Base-by-base conservation (phyloP, 2,888 invertebrate species). In the Limnephilus rhombicus region DNA sequence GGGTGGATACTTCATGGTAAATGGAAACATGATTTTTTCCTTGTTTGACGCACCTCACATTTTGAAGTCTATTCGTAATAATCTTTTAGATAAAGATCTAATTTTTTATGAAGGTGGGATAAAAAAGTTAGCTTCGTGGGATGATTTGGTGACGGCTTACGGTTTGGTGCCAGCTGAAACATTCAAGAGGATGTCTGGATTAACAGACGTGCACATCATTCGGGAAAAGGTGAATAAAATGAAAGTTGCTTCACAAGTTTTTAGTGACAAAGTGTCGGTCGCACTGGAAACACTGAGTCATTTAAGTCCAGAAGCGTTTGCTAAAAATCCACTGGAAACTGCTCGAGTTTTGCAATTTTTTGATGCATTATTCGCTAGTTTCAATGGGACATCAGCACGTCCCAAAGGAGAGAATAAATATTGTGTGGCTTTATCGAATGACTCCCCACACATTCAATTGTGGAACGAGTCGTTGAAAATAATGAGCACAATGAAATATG, bases 81-180 rank as follows among this genome's bases (percentile, higher is more conserved):
- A 81, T 81, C 81, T 81, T 81, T 81, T 81, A 81, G 81, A 81
- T 81, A 81, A 81, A n/a, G n/a, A 81, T 12, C 9, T 81, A 1
- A 13, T 81, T 29, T 81, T 81, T 81, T 29, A 11, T 29, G 80
- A 80, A n/a, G 7, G 13, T 15, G 80, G 81, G 11, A 31, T n/a
- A 12, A 31, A 81, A 81, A n/a, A 18, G 11, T n/a, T 29, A 81
- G 81, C 81, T 29, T 53, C 53, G 4, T 53, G 53, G 53, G 15
- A 53, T 0, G 13, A 15, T 53, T 15, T 53, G 15, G 45, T 80
- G 9, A 9, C 29, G 12, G 81, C 29, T 12, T 81, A 31, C 11
- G 12, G 29, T n/a, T 29, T 12, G n/a, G n/a, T 81, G n/a, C 31
- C 29, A 31, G 18, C n/a, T 13, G 31, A 81, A n/a, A n/a, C 29